phyloP scores from a whole-genome alignment of 2,797 vertebrate genomes.

The Melanotaenia nigrans region DNA sequence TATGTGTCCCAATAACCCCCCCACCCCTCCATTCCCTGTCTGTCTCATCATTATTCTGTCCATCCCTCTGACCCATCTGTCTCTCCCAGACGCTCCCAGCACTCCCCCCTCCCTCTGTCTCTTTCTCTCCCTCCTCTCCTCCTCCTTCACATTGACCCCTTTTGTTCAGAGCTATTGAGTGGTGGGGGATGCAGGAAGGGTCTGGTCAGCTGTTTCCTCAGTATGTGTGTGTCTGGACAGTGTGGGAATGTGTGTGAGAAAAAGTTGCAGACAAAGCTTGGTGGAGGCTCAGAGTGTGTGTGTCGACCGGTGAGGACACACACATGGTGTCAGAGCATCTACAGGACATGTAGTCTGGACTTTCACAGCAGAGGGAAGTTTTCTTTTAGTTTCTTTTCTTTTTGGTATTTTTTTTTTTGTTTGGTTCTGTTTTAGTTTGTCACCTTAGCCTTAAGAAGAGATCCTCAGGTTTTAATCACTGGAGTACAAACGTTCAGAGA shows the following conservation, averaged over 20 bases:
- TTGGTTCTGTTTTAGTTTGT: neutral
- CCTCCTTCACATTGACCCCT: constrained; percentile 63
- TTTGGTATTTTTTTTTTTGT: constrained; percentile 3
- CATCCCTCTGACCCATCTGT: constrained; percentile 72
- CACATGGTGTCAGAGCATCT: constrained; percentile 20
- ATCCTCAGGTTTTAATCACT: neutral
- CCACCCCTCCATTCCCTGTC: neutral
- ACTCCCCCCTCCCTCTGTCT: constrained; percentile 30
- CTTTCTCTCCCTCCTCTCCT: constrained; percentile 16
- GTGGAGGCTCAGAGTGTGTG: constrained; percentile 48
- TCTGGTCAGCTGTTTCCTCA: constrained; percentile 75
- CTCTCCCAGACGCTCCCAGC: constrained; percentile 70
- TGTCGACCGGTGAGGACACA: constrained; percentile 53
- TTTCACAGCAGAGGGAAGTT: neutral
- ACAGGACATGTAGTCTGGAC: constrained; percentile 45
- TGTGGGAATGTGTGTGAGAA: constrained; percentile 74
- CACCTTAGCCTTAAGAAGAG: neutral
- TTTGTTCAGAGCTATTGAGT: constrained; percentile 64
- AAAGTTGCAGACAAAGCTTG: constrained; percentile 64
- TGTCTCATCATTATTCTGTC: constrained; percentile 65
- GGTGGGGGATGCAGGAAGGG: constrained; percentile 23
- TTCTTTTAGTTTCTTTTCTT: constrained; percentile 25
- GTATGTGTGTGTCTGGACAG: constrained; percentile 45
- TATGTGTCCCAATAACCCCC: neutral
- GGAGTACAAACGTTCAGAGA: constrained; percentile 19